A percentile compares a stretch with the other conserved stretches of the same genome.
Evolutionary conservation across 1,140 invertebrate species (phyloP).

Genomic region (Eurosta solidaginis): DNA sequence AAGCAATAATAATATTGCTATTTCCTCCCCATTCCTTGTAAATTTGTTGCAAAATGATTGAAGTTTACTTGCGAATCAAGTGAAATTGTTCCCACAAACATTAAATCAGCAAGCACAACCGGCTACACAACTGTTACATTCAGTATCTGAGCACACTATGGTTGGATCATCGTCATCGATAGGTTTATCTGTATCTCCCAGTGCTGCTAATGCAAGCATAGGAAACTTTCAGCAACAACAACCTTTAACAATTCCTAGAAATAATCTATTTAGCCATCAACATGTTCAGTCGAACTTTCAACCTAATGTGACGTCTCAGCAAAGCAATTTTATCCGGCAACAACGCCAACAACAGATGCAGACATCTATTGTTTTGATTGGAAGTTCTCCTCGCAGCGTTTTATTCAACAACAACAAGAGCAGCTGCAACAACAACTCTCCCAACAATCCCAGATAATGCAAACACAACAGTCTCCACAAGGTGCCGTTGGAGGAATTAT

Average conservation of each 20-base stretch:
- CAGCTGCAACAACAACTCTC: too few species aligned
- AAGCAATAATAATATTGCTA: conserved; percentile 56
- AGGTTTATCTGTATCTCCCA: conserved; percentile 48
- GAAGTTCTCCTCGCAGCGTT: conserved; percentile 59
- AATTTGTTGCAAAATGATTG: conserved; percentile 89
- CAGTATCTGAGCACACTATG: conserved; percentile 41
- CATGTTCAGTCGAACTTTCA: too few species aligned
- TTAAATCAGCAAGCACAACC: conserved; percentile 44
- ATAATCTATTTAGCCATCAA: too few species aligned
- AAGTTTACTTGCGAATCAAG: conserved; percentile 42
- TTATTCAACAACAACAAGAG: conserved; percentile 41
- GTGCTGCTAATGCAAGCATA: conserved; percentile 35
- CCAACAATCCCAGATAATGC: too few species aligned
- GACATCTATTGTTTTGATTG: conserved; percentile 36
- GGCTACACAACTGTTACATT: conserved; percentile 39
- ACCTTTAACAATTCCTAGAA: conserved; percentile 44
- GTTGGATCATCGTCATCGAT: conserved; percentile 35
- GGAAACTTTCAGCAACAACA: conserved; percentile 52
- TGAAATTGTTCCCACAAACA: conserved; percentile 46
- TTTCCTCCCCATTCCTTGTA: conserved; percentile 85
- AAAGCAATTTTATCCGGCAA: conserved; percentile 25
- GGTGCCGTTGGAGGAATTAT: too few species aligned
- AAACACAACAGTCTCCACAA: too few species aligned
- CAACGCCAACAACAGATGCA: too few species aligned
- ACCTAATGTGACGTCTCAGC: too few species aligned